phyloP scores from a whole-genome alignment of 2,113 vertebrate species.

The Elgaria multicarinata region DNA sequence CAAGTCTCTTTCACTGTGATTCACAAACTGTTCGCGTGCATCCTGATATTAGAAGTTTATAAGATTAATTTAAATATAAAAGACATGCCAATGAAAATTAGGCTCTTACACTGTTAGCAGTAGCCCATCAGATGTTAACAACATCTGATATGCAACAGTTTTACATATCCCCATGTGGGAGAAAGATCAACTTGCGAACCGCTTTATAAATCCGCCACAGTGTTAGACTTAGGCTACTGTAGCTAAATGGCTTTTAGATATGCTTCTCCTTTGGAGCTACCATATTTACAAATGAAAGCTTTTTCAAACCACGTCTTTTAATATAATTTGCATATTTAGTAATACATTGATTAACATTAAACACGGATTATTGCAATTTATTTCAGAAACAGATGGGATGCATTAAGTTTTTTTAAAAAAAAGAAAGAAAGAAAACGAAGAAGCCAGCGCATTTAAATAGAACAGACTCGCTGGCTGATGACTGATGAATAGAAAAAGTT shows the following conservation, averaged over 20 bases:
- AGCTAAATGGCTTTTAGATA: slow-evolving; percentile 89
- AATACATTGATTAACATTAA: slow-evolving; percentile 90
- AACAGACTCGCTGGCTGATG: slow-evolving; percentile 76
- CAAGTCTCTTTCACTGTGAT: slow-evolving; percentile 77
- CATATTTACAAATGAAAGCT: slow-evolving; percentile 89
- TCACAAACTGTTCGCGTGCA: slow-evolving; percentile 81
- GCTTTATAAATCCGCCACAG: slow-evolving; percentile 84
- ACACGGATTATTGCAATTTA: slow-evolving; percentile 89
- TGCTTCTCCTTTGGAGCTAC: slow-evolving; percentile 86
- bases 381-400: slow-evolving; percentile 88
- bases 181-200: slow-evolving; percentile 81
- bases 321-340: slow-evolving; percentile 90
- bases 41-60: slow-evolving; percentile 76
- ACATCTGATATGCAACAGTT: slow-evolving; percentile 86
- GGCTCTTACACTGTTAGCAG: slow-evolving; percentile 76
- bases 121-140: slow-evolving; percentile 81
- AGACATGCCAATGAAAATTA: slow-evolving; percentile 79
- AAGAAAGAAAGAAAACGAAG: slow-evolving; percentile 58
- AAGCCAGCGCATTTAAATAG: slow-evolving; percentile 79
- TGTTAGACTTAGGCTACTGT: slow-evolving; percentile 83
- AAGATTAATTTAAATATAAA: slow-evolving; percentile 83
- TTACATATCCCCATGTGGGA: slow-evolving; percentile 84
- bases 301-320: slow-evolving; percentile 86
- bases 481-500: slow-evolving; percentile 83
- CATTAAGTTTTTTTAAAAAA: slow-evolving; percentile 80